Base-by-base conservation (phyloP, 2,113 vertebrate species). In the Cyprinodon brontotheroides region DNA sequence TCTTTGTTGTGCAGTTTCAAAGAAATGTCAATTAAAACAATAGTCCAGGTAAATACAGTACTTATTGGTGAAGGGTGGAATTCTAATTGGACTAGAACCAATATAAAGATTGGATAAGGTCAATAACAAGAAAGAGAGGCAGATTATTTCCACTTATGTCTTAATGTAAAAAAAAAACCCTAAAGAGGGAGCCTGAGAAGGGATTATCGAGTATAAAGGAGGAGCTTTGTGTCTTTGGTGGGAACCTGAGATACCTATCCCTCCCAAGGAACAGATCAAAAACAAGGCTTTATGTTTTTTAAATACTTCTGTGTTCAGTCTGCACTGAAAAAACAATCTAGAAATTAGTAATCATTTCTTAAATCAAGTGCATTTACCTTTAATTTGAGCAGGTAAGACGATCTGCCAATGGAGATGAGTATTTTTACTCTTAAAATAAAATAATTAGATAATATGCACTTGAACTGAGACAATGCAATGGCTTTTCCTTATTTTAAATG, bases 61-160 rank as follows among this genome's bases (percentile, higher is more conserved):
- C 20, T 57, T 53, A 15, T 20, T 57, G 50, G 17, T 57, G 17
- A 7, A n/a, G 17, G 7, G 17, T 20, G 50, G 2, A 9, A 9
- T 1, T 53, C 17, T 53, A 53, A 53, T 20, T 53, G 50, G 17
- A 53, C 50, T 53, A 53, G 13, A 53, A 8, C 50, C 4, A 14
- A 20, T 15, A 0, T 53, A 14, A 15, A 12, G 72, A 57, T 69
- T 45, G 61, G 71, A 61, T 36, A 68, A 83, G 74, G 68, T 37
- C 53, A 62, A 65, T 4, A 29, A 45, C 41, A 41, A 39, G 11
- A 17, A 15, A 15, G 39, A 10, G 17, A 17, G n/a, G 29, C 61
- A 29, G 68, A 73, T 81, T 76, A 63, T 48, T 50, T 45, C 50
- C 65, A 77, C 61, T 67, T 71, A 87, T 74, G 63, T 43, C 70